phyloP scores from a whole-genome alignment of 2,113 vertebrate species.

The Phodopus roborovskii region DNA sequence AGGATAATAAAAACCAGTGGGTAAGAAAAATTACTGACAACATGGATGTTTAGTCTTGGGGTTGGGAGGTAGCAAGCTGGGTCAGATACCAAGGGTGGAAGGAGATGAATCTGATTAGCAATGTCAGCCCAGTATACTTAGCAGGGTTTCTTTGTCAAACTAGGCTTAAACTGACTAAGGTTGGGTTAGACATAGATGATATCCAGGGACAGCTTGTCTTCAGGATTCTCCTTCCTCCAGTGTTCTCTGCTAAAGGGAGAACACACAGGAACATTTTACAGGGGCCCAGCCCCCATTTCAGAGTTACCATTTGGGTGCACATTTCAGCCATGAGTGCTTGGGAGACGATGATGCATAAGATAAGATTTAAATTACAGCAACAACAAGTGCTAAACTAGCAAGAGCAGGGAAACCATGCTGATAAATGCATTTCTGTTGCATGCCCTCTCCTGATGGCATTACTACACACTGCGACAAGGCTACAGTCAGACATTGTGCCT shows the following conservation, averaged over 20 bases:
- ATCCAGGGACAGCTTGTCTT: no score
- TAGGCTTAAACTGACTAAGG: not conserved
- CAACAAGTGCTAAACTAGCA: not conserved
- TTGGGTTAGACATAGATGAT: not conserved
- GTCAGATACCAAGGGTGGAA: not conserved
- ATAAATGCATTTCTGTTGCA: not conserved
- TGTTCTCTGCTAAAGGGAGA: not conserved
- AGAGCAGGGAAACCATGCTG: not conserved
- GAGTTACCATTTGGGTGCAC: not conserved
- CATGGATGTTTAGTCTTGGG: not conserved
- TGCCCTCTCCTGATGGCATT: not conserved
- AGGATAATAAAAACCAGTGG: not conserved
- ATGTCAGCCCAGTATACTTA: not conserved
- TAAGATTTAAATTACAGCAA: not conserved
- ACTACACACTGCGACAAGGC: fast-evolving
- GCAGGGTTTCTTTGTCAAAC: not conserved
- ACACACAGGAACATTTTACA: not conserved
- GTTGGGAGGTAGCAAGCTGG: not conserved
- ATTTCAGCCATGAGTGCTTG: not conserved
- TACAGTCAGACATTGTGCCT: fast-evolving
- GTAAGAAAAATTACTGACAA: not conserved
- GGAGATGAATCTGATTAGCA: not conserved
- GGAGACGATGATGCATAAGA: not conserved
- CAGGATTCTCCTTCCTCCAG: not conserved
- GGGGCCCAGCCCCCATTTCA: not conserved